phyloP scores from a whole-genome alignment of 1,140 invertebrate species.

The Homalodisca vitripennis region DNA sequence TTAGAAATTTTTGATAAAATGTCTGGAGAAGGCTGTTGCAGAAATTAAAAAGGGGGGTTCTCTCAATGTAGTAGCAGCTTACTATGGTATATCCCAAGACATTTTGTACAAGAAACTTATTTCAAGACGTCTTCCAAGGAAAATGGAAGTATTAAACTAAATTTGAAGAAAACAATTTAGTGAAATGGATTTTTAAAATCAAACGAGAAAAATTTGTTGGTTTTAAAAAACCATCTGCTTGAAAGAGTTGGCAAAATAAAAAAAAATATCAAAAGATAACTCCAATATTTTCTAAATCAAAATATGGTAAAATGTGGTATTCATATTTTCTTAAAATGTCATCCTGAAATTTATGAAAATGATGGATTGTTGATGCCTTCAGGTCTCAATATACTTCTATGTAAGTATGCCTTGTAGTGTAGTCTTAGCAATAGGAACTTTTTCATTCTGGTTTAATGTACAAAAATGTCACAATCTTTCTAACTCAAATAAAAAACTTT shows the following conservation, averaged over 20 bases:
- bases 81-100: background rate
- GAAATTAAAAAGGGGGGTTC: background rate
- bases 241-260: background rate
- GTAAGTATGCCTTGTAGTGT: background rate
- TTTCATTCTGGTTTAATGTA: no score
- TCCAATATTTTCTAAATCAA: background rate
- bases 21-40: background rate
- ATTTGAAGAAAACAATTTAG: background rate
- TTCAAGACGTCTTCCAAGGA: background rate
- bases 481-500: no score
- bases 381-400: background rate
- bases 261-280: background rate
- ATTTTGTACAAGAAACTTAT: conserved; percentile 2
- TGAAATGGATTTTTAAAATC: background rate
- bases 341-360: conserved; percentile 15
- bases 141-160: background rate
- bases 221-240: background rate
- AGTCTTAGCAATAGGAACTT: no score
- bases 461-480: no score
- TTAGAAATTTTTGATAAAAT: no score
- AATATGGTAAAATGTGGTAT: background rate
- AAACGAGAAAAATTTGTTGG: background rate
- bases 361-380: background rate
- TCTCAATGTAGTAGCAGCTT: background rate
- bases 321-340: background rate